Evolutionary conservation across 1,140 invertebrate species (phyloP), one percentile per base, ranked within the genome.

Genomic region (Lordiphosa stackelbergi): DNA sequence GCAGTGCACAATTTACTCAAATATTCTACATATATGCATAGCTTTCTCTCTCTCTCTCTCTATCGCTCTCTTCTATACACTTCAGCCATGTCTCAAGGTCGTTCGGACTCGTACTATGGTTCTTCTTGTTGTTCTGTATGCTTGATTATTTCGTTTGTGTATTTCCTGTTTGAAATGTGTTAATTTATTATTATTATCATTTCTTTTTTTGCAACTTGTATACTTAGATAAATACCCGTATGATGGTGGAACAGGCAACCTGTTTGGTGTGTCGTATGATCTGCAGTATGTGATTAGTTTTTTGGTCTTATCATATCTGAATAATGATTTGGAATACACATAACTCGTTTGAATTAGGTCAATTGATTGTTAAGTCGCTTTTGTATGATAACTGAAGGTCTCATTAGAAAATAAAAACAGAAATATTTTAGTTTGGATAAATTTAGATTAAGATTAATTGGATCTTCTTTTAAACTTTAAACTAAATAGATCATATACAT

Each of bases 111-210:
- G n/a, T 52, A 38, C 49, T 53, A 34, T 41, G 8, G 11, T 10
- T 41, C 12, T 38, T 28, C 49, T 46, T 42, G 54, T 68, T 62
- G 40, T 66, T 63, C 13, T 37, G 11, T 31, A 31, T 68, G 53
- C 53, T 58, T 63, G 64, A 71, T 54, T 71, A 70, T 62, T 62
- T 45, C 16, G 41, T 43, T n/a, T 13, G 12, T 54, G 52, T 54
- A 42, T 55, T 45, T 68, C 68, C 68, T 71, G 53, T 63, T 71
- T 71, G 46, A 68, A 71, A 71, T 71, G 68, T 71, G 68, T 52
- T 71, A 71, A 71, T 68, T 68, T 71, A 68, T 70, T 70, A 51
- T 46, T 10, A 47, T 52, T 5, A 55, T 55, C 36, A 49, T 12
- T 13, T 38, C 36, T 13, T 19, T 19, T 49, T 53, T 47, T 9